Evolutionary conservation across 2,113 vertebrate genomes (phyloP), one percentile per base, ranked within the genome.

Genomic region (Atlantisia rogersi): DNA sequence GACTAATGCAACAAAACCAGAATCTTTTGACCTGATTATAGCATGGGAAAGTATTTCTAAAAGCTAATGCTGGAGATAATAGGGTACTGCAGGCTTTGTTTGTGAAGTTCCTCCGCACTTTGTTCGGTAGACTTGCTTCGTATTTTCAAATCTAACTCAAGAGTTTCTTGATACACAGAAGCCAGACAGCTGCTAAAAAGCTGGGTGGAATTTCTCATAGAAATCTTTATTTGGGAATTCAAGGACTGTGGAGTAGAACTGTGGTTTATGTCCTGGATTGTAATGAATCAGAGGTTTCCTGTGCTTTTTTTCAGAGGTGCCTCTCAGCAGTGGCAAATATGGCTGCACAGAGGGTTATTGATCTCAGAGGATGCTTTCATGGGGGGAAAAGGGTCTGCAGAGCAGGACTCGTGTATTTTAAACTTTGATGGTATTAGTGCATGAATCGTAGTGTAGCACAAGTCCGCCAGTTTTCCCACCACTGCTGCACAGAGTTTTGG

Each of bases 1-100:
- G 94, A 94, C 69, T 92, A 95, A 92, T 77, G 25, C 28, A 91
- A 82, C 58, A 46, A 79, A 86, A 85, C 63, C 84, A 89, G 77
- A 92, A 69, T 94, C 73, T 92, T 94, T 91, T 91, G 73, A 76
- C 74, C 53, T 88, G 77, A 56, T 84, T 73, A 22, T 74, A 82
- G 83, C 4, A 7, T 94, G 81, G 94, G 88, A 91, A 95, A 85
- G 53, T 40, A 37, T 44, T 94, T 76, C 74, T 26, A 63, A 82
- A 92, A 87, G 53, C 65, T 87, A 73, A 21, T 70, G 76, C 32
- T 88, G 73, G 31, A 64, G 12, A 39, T 82, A 46, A 11, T 28
- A 62, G 37, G 37, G 15, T 46, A 21, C 26, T 35, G 18, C 44
- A 17, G n/a, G 62, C 55, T 93, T 82, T 59, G 13, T 74, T 90